These are phyloP conservation scores for Spea hammondii DNA, from an alignment of 2,797 vertebrate genomes.

Conservation along the genomic window DNA sequence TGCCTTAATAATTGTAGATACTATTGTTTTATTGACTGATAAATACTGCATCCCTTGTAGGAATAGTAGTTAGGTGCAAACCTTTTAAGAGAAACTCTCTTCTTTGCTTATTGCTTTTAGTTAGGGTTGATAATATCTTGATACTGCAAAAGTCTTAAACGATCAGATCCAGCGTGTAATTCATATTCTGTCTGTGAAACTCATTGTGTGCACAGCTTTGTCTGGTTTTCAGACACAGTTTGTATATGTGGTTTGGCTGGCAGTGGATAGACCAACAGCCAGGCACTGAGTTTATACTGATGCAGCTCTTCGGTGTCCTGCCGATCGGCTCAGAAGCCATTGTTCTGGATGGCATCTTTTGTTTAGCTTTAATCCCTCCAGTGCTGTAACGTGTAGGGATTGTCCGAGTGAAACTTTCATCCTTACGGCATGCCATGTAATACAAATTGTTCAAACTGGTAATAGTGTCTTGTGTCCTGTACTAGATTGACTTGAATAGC, in stretches of 20 bases:
- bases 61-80: too few relatives aligned
- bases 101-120: too few relatives aligned
- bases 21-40: too few relatives aligned
- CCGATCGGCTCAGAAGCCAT: constrained; percentile 31
- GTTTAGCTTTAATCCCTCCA: constrained; percentile 38
- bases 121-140: too few relatives aligned
- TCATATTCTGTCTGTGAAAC: too few relatives aligned
- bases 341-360: constrained; percentile 24
- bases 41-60: too few relatives aligned
- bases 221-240: constrained; percentile 6
- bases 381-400: constrained; percentile 25
- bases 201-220: not conserved
- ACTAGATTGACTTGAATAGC: not conserved
- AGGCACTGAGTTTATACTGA: constrained; percentile 11
- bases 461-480: not conserved
- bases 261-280: constrained; percentile 1
- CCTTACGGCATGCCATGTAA: not conserved
- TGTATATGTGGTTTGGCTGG: constrained; percentile 12
- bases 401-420: constrained; percentile 17
- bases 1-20: too few relatives aligned
- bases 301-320: constrained; percentile 12
- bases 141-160: too few relatives aligned
- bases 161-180: too few relatives aligned
- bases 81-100: too few relatives aligned
- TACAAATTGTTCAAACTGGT: not conserved